phyloP scores from a whole-genome alignment of 2,888 invertebrate genomes.

The Eurytoma californica region DNA sequence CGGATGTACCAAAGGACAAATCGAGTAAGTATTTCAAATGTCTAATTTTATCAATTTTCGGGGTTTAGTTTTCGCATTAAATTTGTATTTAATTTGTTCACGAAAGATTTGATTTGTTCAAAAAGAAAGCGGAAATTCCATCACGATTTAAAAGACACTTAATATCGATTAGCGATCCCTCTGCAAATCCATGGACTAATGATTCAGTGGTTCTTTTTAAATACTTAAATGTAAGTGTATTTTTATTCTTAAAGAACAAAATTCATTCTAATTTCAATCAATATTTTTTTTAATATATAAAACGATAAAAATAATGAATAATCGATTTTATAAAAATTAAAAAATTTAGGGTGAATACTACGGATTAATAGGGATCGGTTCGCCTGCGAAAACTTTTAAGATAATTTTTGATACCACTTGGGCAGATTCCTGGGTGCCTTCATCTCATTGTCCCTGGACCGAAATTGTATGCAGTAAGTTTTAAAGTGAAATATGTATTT shows the following conservation, averaged over 20 bases:
- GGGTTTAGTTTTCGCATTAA: neutral
- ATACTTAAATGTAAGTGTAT: conserved; percentile 62
- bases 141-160: neutral
- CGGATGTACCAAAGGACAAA: neutral
- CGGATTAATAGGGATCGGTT: conserved; percentile 74
- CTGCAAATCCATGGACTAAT: conserved; percentile 6
- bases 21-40: neutral
- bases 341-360: conserved; percentile 75
- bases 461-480: conserved; percentile 76
- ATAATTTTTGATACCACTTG: conserved; percentile 77
- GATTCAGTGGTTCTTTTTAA: conserved; percentile 60
- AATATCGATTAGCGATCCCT: neutral
- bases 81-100: neutral
- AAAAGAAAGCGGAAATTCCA: neutral
- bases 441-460: conserved; percentile 72
- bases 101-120: conserved; percentile 43
- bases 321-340: neutral
- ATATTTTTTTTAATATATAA: neutral
- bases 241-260: neutral
- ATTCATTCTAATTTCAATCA: neutral
- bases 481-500: neutral
- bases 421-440: conserved; percentile 76
- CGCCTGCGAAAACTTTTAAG: conserved; percentile 75
- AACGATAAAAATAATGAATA: neutral
- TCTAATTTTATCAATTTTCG: neutral